These are phyloP conservation scores for Lepidurus apus DNA, from an alignment of 1,140 invertebrate species.

Conservation along the genomic window DNA sequence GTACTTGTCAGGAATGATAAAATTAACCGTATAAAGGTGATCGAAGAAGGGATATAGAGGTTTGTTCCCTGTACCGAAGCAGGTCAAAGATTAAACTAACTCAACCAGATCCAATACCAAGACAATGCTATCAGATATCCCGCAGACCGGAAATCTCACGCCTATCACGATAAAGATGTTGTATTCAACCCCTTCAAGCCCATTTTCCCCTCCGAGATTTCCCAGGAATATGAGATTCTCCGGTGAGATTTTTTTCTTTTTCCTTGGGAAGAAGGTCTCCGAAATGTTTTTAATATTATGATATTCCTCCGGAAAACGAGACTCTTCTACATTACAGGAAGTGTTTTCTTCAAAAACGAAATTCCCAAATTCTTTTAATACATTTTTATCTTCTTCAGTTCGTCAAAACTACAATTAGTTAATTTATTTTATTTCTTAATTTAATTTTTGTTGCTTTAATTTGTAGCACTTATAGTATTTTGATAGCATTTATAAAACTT, in stretches of 20 bases:
- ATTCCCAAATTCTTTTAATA: background rate
- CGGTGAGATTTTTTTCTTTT: background rate
- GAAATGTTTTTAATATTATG: too few relatives aligned
- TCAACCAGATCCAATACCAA: conserved; percentile 9
- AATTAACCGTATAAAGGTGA: too few relatives aligned
- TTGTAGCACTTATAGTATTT: too few relatives aligned
- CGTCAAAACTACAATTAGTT: too few relatives aligned
- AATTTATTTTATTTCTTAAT: too few relatives aligned
- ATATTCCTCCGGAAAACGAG: too few relatives aligned
- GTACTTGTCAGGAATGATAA: too few relatives aligned
- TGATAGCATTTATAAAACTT: too few relatives aligned
- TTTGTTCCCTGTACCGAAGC: background rate
- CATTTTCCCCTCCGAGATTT: conserved; percentile 13
- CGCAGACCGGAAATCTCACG: conserved; percentile 16
- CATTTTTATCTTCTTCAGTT: background rate
- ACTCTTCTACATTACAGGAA: background rate
- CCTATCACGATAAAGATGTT: conserved; percentile 14
- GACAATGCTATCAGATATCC: background rate
- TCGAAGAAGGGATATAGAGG: too few relatives aligned
- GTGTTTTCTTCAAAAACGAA: background rate
- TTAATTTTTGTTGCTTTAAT: too few relatives aligned
- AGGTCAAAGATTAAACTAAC: conserved; percentile 10
- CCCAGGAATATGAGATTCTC: conserved; percentile 6
- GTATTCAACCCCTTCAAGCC: conserved; percentile 2
- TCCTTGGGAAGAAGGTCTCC: background rate